Conservation (phyloP, 30 jellyfish, hydroid and myxozoan genomes). For the Hydractinia symbiolongicarpus region DNA sequence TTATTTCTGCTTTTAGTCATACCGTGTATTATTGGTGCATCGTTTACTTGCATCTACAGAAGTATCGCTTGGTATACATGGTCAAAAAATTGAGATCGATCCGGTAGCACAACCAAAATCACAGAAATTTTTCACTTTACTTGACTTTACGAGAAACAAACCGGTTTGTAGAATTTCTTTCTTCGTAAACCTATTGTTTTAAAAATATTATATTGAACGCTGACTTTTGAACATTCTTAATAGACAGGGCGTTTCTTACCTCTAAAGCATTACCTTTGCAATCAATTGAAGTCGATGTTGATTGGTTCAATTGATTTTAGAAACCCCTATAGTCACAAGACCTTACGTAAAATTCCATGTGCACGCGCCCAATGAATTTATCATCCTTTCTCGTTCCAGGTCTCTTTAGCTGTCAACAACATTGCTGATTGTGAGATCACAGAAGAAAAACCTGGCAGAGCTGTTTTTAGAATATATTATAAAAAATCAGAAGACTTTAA, state of each 20-base stretch:
- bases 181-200: too few relatives aligned
- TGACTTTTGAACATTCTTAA: too few relatives aligned
- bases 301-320: too few relatives aligned
- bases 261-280: too few relatives aligned
- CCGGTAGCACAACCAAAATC: constrained; percentile 87
- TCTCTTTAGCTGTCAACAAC: constrained; percentile 61
- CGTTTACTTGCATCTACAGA: constrained; percentile 78
- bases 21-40: constrained; percentile 67
- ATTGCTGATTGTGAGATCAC: constrained; percentile 89
- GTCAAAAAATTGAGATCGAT: constrained; percentile 79
- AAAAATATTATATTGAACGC: too few relatives aligned
- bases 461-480: constrained; percentile 76
- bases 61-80: constrained; percentile 79
- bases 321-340: too few relatives aligned
- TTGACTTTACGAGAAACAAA: constrained; percentile 30
- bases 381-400: constrained; percentile 25
- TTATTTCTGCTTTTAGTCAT: constrained; percentile 49
- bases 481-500: constrained; percentile 74
- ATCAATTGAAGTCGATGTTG: too few relatives aligned
- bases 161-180: constrained; percentile 37
- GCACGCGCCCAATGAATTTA: too few relatives aligned
- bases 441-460: constrained; percentile 59
- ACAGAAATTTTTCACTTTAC: constrained; percentile 58
- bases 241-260: too few relatives aligned
- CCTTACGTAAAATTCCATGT: too few relatives aligned